Evolutionary conservation across 2,888 invertebrate species (phyloP), one percentile per base, ranked within the genome.

Genomic region (Melipona beecheii): DNA sequence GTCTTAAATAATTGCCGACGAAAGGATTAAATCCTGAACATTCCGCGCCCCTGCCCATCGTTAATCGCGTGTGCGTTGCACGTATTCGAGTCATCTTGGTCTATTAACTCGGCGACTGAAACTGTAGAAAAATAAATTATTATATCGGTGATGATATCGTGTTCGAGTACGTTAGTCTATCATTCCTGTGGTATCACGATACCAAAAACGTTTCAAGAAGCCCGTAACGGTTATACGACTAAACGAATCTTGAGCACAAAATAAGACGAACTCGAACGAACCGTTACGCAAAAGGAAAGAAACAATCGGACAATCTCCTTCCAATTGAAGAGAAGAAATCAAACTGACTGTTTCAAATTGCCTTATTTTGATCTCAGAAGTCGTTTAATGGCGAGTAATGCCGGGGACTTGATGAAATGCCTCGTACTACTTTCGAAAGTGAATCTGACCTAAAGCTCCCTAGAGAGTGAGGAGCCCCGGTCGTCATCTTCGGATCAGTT

Each of bases 41-140:
- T 19, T 49, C 69, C 27, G 36, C 24, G 43, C 36, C 50, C 52
- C 19, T 15, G 31, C 11, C 54, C 24, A 19, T 80, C 50, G 54
- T 36, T 36, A 60, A 75, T 83, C 69, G 60, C 56, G 70, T 83
- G 81, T 84, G 83, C 85, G 81, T 87, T 87, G 71, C 69, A 78
- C 86, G 72, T 82, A 86, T 60, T 78, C 79, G 87, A 86, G 78
- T 84, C 71, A 80, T 78, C 73, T 83, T 80, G 81, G 89, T 89
- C 88, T 90, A 88, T 89, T 87, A 92, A 90, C 90, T 89, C 91
- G 88, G 87, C 79, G 86, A 89, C 88, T 86, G 82, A 90, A 86
- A 76, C 54, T 89, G 91, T 93, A 94, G 90, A 94, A 93, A 94
- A 94, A 94, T 94, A 94, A 94, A 92, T 91, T 88, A 78, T 79